Conservation (phyloP, 2,113 vertebrate species). For the Noturus placidus region DNA sequence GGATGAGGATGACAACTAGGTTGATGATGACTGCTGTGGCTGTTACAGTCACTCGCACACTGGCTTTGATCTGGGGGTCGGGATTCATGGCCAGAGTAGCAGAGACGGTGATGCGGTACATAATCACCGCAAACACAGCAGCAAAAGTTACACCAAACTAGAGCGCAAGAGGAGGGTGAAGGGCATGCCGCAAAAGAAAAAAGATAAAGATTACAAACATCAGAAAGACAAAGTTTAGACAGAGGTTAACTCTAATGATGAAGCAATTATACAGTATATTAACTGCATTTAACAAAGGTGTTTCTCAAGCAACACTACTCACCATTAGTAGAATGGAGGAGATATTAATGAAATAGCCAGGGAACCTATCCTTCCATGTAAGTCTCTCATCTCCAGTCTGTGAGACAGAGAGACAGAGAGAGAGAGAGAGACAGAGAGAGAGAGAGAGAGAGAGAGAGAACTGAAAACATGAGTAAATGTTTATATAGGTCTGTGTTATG, state of each 20-base stretch:
- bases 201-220: neutral
- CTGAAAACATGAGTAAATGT: conserved; percentile 10
- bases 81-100: conserved; percentile 87
- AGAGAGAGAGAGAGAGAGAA: neutral
- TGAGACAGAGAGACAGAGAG: neutral
- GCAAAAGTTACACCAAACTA: conserved; percentile 91
- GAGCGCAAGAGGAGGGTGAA: neutral
- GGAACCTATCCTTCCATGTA: conserved; percentile 88
- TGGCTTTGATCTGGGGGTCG: conserved; percentile 81
- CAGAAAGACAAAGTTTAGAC: neutral
- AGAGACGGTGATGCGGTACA: conserved; percentile 88
- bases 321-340: conserved; percentile 96
- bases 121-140: conserved; percentile 88
- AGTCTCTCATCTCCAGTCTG: conserved; percentile 80
- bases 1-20: conserved; percentile 90
- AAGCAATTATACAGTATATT: neutral
- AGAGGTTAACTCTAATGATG: neutral
- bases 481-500: neutral
- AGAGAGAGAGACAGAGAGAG: neutral
- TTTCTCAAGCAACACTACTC: conserved; percentile 37
- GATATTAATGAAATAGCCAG: conserved; percentile 88
- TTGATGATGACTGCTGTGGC: conserved; percentile 95
- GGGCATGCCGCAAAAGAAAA: neutral
- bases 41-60: conserved; percentile 85
- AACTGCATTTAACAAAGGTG: neutral